Evolutionary conservation across 2,797 vertebrate species (phyloP).

Genomic region (Artibeus lituratus): DNA sequence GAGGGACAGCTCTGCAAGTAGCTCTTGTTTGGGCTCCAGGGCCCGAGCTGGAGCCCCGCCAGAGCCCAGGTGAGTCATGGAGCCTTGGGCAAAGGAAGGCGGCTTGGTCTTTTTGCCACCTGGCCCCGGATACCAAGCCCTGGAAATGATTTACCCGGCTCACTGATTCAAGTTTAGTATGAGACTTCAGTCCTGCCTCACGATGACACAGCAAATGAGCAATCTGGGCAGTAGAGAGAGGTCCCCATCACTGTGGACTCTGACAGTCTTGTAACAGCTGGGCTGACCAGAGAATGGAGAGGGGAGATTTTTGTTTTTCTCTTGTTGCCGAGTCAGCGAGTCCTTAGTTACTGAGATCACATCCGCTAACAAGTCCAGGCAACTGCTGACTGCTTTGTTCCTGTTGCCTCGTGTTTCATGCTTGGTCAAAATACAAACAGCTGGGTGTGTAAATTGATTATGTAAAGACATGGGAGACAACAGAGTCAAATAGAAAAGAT

Average conservation of each 20-base stretch:
- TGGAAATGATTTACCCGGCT: background rate
- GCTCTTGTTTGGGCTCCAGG: background rate
- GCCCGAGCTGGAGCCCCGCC: background rate
- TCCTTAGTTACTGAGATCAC: slow-evolving; percentile 30
- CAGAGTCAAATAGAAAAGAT: background rate
- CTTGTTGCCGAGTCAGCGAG: slow-evolving; percentile 58
- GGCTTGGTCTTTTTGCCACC: background rate
- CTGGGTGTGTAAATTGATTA: background rate
- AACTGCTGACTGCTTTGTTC: background rate
- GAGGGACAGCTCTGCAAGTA: rapidly evolving
- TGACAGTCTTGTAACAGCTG: background rate
- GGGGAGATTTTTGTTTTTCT: slow-evolving; percentile 1
- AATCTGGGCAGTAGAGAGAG: background rate
- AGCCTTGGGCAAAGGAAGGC: background rate
- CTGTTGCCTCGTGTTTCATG: background rate
- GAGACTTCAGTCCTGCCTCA: background rate
- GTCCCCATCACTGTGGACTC: background rate
- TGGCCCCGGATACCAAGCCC: background rate
- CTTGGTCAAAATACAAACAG: background rate
- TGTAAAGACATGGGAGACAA: background rate
- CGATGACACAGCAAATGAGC: background rate
- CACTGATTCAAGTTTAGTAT: background rate
- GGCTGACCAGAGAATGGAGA: background rate
- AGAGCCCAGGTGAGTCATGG: background rate
- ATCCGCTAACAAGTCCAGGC: slow-evolving; percentile 42